Conservation (phyloP, 2,113 vertebrate species). For the Kryptolebias marmoratus region DNA sequence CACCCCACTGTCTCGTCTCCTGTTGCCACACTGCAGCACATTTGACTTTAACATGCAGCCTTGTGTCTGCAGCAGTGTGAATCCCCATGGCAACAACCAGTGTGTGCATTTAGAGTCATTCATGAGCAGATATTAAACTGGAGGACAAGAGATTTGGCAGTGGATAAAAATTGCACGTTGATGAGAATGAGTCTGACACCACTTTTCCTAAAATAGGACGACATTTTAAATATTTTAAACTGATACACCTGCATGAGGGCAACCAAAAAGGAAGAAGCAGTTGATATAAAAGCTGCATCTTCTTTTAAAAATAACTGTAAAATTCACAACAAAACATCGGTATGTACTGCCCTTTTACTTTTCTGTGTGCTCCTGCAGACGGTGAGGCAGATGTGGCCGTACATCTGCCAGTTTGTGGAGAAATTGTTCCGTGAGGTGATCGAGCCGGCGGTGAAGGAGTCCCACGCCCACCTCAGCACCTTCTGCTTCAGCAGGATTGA, state of each 20-base stretch:
- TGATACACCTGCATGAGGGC: neutral
- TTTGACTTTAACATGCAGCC: slow-evolving; percentile 34
- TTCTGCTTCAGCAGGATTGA: slow-evolving; percentile 95
- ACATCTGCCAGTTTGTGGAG: slow-evolving; percentile 93
- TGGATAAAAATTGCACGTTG: slow-evolving; percentile 30
- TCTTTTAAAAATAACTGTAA: too few species aligned
- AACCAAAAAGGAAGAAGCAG: too few species aligned
- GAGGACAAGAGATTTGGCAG: neutral
- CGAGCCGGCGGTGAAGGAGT: slow-evolving; percentile 92
- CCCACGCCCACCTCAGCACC: slow-evolving; percentile 90
- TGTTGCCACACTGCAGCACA: slow-evolving; percentile 35
- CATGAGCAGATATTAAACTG: neutral
- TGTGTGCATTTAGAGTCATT: slow-evolving; percentile 31
- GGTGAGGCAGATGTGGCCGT: slow-evolving; percentile 97
- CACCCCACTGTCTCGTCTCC: slow-evolving; percentile 8
- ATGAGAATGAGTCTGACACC: slow-evolving; percentile 22
- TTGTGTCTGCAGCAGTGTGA: slow-evolving; percentile 8
- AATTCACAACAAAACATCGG: too few species aligned
- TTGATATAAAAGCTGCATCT: too few species aligned
- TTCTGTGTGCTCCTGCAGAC: slow-evolving; percentile 77
- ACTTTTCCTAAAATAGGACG: slow-evolving; percentile 7
- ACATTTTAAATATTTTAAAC: slow-evolving; percentile 34
- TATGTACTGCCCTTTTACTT: too few species aligned
- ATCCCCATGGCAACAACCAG: slow-evolving; percentile 46
- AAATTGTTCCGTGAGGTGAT: slow-evolving; percentile 94